Conservation (phyloP, 1,140 invertebrate genomes). For the Pseudomyrmex cubaensis region DNA sequence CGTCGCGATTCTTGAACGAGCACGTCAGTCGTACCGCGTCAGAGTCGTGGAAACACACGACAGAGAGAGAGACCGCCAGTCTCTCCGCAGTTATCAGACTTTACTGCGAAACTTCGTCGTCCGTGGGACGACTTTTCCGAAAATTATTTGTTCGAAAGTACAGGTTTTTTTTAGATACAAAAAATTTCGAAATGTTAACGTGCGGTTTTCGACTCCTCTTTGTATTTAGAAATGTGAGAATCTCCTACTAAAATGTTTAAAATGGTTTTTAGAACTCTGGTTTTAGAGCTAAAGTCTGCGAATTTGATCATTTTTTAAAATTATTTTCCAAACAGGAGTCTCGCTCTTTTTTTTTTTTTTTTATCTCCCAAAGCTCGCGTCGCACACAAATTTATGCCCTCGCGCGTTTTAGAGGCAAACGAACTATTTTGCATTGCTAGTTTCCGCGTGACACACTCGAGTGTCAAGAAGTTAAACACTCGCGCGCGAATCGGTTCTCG, state of each 20-base stretch:
- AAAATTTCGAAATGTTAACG: background rate
- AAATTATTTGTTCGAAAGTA: background rate
- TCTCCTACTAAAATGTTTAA: background rate
- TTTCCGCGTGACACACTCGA: background rate
- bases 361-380: too few species aligned
- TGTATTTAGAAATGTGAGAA: too few species aligned
- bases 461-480: conserved; percentile 10
- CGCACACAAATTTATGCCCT: background rate
- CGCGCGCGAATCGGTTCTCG: background rate
- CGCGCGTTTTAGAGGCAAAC: background rate
- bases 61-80: background rate
- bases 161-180: background rate
- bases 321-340: too few species aligned
- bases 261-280: too few species aligned
- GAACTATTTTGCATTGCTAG: background rate
- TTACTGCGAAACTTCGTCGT: too few species aligned
- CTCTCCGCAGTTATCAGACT: background rate
- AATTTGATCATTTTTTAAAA: too few species aligned
- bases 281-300: too few species aligned
- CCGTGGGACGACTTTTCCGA: background rate
- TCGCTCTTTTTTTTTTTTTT: too few species aligned
- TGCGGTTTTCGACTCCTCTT: too few species aligned
- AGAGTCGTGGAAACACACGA: background rate
- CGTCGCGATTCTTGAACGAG: conserved; percentile 38
- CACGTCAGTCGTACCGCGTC: conserved; percentile 14